Conservation (phyloP, 2,888 invertebrate genomes). For the Tethea ocularis region DNA sequence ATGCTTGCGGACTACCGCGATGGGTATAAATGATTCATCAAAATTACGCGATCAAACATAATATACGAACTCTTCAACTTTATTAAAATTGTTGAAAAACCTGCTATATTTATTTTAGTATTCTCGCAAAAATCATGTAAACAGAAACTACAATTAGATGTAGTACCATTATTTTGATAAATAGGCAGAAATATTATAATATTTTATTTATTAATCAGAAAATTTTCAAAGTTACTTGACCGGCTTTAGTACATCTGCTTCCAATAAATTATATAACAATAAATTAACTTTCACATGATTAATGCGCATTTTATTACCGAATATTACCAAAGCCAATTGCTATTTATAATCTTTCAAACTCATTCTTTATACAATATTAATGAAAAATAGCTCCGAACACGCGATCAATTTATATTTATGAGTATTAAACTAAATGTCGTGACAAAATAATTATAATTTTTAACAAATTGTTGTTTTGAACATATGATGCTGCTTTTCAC, state of each 20-base stretch:
- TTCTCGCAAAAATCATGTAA: too few relatives aligned
- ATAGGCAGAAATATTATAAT: too few relatives aligned
- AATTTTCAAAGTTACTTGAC: neutral
- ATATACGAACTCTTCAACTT: too few relatives aligned
- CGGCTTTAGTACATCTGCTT: neutral
- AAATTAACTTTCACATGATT: neutral
- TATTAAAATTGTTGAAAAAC: too few relatives aligned
- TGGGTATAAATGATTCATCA: too few relatives aligned
- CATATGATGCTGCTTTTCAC: neutral
- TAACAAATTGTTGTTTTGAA: neutral
- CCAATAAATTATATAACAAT: neutral
- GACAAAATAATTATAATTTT: neutral
- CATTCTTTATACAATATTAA: neutral
- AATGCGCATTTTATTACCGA: neutral
- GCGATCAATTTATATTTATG: constrained; percentile 21
- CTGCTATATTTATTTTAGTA: too few relatives aligned
- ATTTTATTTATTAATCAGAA: neutral
- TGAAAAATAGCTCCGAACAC: constrained; percentile 11
- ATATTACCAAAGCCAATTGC: constrained; percentile 2
- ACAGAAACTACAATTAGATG: too few relatives aligned
- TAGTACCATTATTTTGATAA: too few relatives aligned
- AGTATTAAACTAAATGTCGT: constrained; percentile 12
- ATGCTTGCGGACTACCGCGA: too few relatives aligned
- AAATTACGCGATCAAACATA: too few relatives aligned
- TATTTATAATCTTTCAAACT: neutral